These are phyloP conservation scores for Poecilia latipinna DNA, from an alignment of 2,113 vertebrate species.

Conservation along the genomic window DNA sequence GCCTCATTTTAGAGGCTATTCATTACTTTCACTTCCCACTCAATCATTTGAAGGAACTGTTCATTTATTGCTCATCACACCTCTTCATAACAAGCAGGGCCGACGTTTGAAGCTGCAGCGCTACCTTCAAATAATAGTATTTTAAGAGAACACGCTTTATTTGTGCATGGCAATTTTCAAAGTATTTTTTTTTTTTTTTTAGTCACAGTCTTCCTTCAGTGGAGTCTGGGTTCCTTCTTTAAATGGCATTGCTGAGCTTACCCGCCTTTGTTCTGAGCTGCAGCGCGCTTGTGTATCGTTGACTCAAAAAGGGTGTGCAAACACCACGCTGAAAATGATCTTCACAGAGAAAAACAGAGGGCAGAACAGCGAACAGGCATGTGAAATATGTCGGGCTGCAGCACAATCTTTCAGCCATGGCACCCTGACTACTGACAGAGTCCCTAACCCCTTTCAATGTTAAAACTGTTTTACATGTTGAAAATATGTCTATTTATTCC, in stretches of 20 bases:
- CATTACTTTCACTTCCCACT: constrained; percentile 24
- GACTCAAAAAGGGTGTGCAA: background rate
- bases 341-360: background rate
- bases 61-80: constrained; percentile 24
- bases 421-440: background rate
- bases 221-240: background rate
- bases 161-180: background rate
- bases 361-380: background rate
- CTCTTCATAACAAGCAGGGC: background rate
- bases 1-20: constrained; percentile 29
- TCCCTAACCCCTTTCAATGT: background rate
- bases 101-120: background rate
- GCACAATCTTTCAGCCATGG: background rate
- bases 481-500: too few species aligned
- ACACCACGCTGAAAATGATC: background rate
- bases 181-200: background rate
- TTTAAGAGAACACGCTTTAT: background rate
- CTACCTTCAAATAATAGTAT: background rate
- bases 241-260: background rate
- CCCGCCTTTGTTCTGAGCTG: background rate
- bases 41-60: constrained; percentile 21
- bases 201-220: background rate
- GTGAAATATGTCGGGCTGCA: background rate
- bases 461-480: too few species aligned
- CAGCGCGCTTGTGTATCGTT: background rate